A percentile compares a stretch with the other conserved stretches of the same genome.
Evolutionary conservation across 2,797 vertebrate genomes (phyloP).

Genomic region (Coregonus sp.): DNA sequence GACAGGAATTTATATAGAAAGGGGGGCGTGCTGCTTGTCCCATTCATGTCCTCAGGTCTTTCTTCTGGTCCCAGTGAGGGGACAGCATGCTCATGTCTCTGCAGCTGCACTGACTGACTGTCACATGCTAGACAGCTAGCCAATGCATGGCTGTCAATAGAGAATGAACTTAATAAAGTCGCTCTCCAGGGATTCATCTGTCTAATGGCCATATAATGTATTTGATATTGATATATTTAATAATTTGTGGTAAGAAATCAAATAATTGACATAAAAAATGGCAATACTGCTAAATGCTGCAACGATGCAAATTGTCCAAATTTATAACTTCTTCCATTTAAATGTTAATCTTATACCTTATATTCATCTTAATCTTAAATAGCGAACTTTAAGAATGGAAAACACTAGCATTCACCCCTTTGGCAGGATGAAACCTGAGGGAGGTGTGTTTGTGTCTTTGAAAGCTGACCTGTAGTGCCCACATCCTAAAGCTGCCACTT

Average conservation of each 20-base stretch:
- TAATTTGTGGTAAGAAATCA: too few relatives aligned
- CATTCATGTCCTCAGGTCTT: slow-evolving; percentile 53
- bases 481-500: slow-evolving; percentile 71
- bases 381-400: slow-evolving; percentile 35
- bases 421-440: slow-evolving; percentile 61
- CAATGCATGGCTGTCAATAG: slow-evolving; percentile 57
- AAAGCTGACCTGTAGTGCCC: slow-evolving; percentile 71
- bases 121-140: slow-evolving; percentile 38
- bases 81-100: slow-evolving; percentile 46
- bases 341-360: not conserved
- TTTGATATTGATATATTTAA: too few relatives aligned
- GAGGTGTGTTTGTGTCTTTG: slow-evolving; percentile 18
- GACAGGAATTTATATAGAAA: slow-evolving; percentile 37
- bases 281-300: not conserved
- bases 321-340: not conserved
- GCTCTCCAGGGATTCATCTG: slow-evolving; percentile 71
- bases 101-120: slow-evolving; percentile 54
- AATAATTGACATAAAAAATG: too few relatives aligned
- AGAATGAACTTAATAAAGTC: slow-evolving; percentile 73
- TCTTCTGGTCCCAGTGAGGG: slow-evolving; percentile 35
- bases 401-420: slow-evolving; percentile 54
- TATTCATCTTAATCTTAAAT: not conserved
- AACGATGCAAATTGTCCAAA: not conserved
- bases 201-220: slow-evolving; percentile 62
- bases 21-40: slow-evolving; percentile 25